Evolutionary conservation across 2,113 vertebrate species (phyloP), one percentile per base, ranked within the genome.

Genomic region (Oophaga pumilio): DNA sequence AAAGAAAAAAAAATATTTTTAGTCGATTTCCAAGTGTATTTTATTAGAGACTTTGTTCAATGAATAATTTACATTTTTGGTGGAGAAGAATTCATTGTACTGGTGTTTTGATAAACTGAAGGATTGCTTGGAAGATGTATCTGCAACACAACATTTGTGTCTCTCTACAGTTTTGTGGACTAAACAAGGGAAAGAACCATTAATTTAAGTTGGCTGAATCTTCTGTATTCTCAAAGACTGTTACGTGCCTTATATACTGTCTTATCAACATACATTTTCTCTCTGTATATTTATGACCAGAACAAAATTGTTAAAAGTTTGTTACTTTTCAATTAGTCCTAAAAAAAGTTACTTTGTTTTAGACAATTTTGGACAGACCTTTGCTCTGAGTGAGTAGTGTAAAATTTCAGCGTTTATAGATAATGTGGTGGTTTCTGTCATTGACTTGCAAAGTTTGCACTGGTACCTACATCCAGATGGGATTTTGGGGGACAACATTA

Each of bases 111-210:
- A 95, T 94, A 94, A 94, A 94, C 93, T 91, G 93, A 94, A 92
- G 93, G 94, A 92, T 92, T 91, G 93, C 93, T 95, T 95, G 94
- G 94, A 95, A 96, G 94, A 94, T 93, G 94, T 91, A 93, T 94
- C 92, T 90, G 92, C 95, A 95, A 95, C 95, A 96, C 96, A 96
- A 96, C 97, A 97, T 98, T 98, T 97, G 97, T 97, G 96, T 97
- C 96, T 93, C 94, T 97, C 96, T 97, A 96, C 95, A 96, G 95
- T 95, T 96, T 94, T 94, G 94, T 95, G 97, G 95, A 96, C 95
- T 96, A 95, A 95, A 95, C 94, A 95, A 96, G 94, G 93, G 93
- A 95, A 95, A 94, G 94, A 94, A 94, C 93, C 92, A 93, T 95
- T 94, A 96, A 96, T 95, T 96, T 95, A 95, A 96, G 95, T 96